Evolutionary conservation across 1,140 invertebrate genomes (phyloP), one percentile per base, ranked within the genome.

Genomic region (Magallana angulata): DNA sequence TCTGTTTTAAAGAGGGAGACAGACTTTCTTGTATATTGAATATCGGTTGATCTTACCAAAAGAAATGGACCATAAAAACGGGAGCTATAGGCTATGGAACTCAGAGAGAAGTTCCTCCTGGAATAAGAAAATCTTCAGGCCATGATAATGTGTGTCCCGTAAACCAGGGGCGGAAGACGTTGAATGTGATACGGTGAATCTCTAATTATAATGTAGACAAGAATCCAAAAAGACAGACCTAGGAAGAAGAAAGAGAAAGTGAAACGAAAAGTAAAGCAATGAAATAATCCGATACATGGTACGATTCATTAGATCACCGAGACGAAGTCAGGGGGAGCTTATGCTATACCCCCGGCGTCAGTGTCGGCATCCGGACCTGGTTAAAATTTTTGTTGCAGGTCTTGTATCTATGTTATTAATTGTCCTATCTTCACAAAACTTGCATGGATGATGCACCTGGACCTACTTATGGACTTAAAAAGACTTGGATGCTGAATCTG

Each of bases 21-120:
- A 18, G 89, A 91, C 57, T 58, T 82, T 48, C 24, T 90, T 14
- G 68, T 89, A n/a, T 76, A 86, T 16, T 91, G 90, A 62, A 48
- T 57, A 57, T 91, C 90, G 91, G 16, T 16, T 11, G 36, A 71
- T 2, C 9, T n/a, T 85, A 1, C 36, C 1, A 24, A 30, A 16
- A 83, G 85, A 59, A 64, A 86, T 84, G 86, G 82, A n/a, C 80
- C 86, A 18, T 76, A 9, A 18, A 11, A n/a, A 85, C 8, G 7
- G 18, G 18, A 30, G 18, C 68, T 64, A 83, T n/a, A 36, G 18
- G 48, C 59, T 48, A 30, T 9, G n/a, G 30, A 16, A 24, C 14
- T 82, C 7, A 80, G n/a, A 71, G 12, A 60, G 4, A 64, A 57
- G 14, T 58, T 80, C 16, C 82, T 85, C 36, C 30, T 82, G 0